Percentiles rank a stretch among this genome's conserved stretches.
Evolutionary conservation across 1,140 invertebrate species (phyloP).

Genomic region (Spodoptera frugiperda): DNA sequence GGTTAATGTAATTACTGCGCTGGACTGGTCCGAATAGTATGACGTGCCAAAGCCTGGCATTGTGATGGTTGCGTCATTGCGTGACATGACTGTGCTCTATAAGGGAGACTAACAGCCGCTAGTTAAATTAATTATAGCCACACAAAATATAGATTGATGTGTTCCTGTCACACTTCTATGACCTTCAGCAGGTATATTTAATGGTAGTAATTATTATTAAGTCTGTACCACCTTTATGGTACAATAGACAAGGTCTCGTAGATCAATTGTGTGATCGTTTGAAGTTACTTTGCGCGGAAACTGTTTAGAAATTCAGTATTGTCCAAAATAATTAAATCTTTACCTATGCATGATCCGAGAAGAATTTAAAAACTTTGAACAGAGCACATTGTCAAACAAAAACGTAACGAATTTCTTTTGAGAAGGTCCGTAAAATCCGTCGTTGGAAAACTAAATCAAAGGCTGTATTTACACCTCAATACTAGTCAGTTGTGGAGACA

Average conservation of each 20-base stretch:
- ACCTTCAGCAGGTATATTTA: conserved; percentile 29
- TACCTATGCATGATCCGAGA: too few relatives aligned
- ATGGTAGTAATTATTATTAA: neutral
- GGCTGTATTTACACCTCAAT: conserved; percentile 27
- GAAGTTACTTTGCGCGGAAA: neutral
- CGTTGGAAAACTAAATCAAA: conserved; percentile 22
- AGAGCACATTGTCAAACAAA: neutral
- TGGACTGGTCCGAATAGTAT: conserved; percentile 65
- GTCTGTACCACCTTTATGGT: neutral
- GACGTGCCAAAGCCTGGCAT: conserved; percentile 72
- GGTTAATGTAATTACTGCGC: conserved; percentile 70
- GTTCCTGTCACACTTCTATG: conserved; percentile 16
- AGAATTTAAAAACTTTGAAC: neutral
- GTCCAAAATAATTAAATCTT: too few relatives aligned
- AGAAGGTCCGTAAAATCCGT: neutral
- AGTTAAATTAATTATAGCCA: conserved; percentile 71
- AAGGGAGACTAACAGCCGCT: conserved; percentile 68
- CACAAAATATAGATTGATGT: conserved; percentile 38
- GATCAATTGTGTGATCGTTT: neutral
- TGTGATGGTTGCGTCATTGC: conserved; percentile 70
- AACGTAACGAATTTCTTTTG: neutral
- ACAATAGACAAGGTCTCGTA: neutral
- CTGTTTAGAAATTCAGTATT: too few relatives aligned
- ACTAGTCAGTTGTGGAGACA: conserved; percentile 35
- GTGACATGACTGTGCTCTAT: conserved; percentile 68